phyloP scores from a whole-genome alignment of 2,797 vertebrate genomes.

The Pteropus rufus region DNA sequence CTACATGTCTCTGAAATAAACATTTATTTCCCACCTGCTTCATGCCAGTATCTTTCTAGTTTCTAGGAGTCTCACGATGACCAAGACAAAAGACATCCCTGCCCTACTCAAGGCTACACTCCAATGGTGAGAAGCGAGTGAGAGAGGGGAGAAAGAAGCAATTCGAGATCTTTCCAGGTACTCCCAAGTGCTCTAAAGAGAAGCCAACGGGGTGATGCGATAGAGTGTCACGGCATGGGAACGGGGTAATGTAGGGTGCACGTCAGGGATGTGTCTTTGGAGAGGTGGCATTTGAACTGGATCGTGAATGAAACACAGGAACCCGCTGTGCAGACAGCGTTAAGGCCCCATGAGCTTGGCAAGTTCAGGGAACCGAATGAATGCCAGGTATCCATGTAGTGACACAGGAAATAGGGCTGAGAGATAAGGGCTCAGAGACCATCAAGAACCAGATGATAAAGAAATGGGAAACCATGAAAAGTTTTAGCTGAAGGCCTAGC shows the following conservation, averaged over 20 bases:
- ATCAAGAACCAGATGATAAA: neutral
- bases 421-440: neutral
- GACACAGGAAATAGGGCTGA: neutral
- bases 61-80: neutral
- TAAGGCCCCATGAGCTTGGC: neutral
- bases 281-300: neutral
- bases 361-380: neutral
- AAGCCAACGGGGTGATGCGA: rapidly evolving
- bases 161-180: neutral
- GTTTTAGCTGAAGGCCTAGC: neutral
- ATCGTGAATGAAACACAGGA: neutral
- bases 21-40: neutral
- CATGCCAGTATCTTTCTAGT: neutral
- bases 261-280: neutral
- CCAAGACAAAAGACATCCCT: neutral
- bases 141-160: neutral
- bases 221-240: neutral
- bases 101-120: neutral
- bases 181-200: neutral
- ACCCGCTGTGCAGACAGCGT: rapidly evolving
- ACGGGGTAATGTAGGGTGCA: neutral
- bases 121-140: neutral
- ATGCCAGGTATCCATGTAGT: neutral
- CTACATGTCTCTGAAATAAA: neutral
- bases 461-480: neutral